Conservation (phyloP, 1,140 invertebrate genomes). For the Chironomus tepperi region DNA sequence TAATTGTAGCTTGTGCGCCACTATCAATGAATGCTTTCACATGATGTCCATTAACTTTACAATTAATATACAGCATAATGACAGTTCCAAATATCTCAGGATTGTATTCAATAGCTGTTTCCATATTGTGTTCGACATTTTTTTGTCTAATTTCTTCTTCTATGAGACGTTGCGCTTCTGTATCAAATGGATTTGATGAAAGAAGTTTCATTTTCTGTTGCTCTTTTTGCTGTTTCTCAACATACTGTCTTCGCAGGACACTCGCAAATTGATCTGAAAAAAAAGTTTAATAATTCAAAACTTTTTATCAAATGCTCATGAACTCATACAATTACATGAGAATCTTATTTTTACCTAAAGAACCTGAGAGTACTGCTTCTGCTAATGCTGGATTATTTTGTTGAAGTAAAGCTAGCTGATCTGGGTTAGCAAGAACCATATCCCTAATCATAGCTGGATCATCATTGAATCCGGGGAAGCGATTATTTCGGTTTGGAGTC, state of each 20-base stretch:
- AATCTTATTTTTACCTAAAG: conserved; percentile 49
- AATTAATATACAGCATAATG: conserved; percentile 92
- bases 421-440: conserved; percentile 85
- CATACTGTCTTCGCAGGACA: conserved; percentile 73
- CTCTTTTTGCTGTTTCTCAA: conserved; percentile 66
- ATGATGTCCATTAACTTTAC: conserved; percentile 88
- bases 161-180: conserved; percentile 87
- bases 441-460: conserved; percentile 83
- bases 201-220: conserved; percentile 78
- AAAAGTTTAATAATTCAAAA: not conserved
- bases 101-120: conserved; percentile 95
- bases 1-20: conserved; percentile 88
- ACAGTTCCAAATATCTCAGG: conserved; percentile 97
- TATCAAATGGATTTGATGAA: conserved; percentile 89
- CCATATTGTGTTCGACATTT: conserved; percentile 98
- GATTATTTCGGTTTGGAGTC: conserved; percentile 28
- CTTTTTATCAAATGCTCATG: no score
- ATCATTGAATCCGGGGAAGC: conserved; percentile 52
- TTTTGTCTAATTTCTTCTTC: conserved; percentile 92
- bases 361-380: conserved; percentile 78
- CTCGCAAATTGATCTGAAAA: conserved; percentile 65
- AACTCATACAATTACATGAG: no score
- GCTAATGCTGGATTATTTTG: conserved; percentile 90
- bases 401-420: conserved; percentile 80
- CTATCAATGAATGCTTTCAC: conserved; percentile 98